These are phyloP conservation scores for Bubo bubo DNA, from an alignment of 2,113 vertebrate genomes.

Conservation along the genomic window DNA sequence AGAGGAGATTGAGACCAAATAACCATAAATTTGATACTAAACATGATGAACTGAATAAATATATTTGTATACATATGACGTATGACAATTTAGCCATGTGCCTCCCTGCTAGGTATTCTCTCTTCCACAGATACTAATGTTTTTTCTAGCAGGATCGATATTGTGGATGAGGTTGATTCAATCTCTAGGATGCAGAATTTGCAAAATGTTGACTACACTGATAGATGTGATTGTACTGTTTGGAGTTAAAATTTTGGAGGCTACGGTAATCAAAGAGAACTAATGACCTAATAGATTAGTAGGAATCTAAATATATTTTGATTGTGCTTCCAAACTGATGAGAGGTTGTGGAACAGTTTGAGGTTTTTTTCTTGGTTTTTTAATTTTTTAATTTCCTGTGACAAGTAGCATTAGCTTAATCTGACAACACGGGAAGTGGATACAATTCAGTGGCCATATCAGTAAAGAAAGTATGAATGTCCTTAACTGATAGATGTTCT, in stretches of 20 bases:
- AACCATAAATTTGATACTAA: background rate
- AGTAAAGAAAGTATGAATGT: background rate
- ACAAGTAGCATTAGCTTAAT: background rate
- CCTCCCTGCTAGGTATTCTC: background rate
- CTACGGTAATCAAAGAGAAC: background rate
- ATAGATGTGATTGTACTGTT: background rate
- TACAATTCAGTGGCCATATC: background rate
- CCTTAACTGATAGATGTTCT: background rate
- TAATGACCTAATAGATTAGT: background rate
- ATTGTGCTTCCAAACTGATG: background rate
- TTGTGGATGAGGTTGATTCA: background rate
- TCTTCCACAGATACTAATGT: background rate
- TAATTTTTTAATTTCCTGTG: background rate
- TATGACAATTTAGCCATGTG: background rate
- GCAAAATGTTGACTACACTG: background rate
- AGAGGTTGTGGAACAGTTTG: background rate
- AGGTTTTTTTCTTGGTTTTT: fast-evolving
- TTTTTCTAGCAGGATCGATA: background rate
- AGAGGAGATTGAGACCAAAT: background rate
- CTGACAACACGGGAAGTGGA: background rate
- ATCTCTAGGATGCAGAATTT: background rate
- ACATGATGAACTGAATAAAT: background rate
- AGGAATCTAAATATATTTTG: background rate
- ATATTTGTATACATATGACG: background rate
- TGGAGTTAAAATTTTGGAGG: background rate